Evolutionary conservation across 2,797 vertebrate genomes (phyloP), one percentile per base, ranked within the genome.

Genomic region (Capromys pilorides): DNA sequence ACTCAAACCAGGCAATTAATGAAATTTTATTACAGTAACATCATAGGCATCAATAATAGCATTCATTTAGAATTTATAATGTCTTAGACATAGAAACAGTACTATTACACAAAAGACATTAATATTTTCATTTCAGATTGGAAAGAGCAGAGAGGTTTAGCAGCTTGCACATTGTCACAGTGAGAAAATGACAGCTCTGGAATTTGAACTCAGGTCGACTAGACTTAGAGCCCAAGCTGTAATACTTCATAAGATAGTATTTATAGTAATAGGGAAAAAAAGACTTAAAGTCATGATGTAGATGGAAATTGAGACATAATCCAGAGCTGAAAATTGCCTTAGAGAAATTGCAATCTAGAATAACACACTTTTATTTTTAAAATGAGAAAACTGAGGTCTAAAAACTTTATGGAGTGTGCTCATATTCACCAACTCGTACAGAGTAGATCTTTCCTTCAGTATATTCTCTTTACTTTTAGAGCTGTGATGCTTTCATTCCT

Each of bases 1-100:
- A 33, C 45, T 28, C 49, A 75, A 79, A 57, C 28, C 24, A 80
- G 82, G 61, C 7, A 33, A 26, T 54, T 89, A 90, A 51, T 67
- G 64, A n/a, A 84, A 87, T 96, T 78, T 83, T 93, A 62, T 94
- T n/a, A 14, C 31, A 79, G 5, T 75, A 77, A 88, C 39, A 61
- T 0, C 51, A 61, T 45, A 41, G 22, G 61, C n/a, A 26, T 39
- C 61, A 87, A 11, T 71, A 85, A 36, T 26, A 75, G 36, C 12
- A 71, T 85, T 93, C 71, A 62, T 83, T 67, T 86, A 86, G 88
- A 54, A n/a, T 24, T 88, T 85, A 51, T 5, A 66, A 2, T 82
- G 24, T 91, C 36, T 39, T 75, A 66, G 13, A 62, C 18, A 41
- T n/a, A 67, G 5, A 57, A 80, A n/a, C 33, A 75, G 31, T 79